Base-by-base conservation (phyloP, 1,140 invertebrate species). In the Laupala kohalensis region DNA sequence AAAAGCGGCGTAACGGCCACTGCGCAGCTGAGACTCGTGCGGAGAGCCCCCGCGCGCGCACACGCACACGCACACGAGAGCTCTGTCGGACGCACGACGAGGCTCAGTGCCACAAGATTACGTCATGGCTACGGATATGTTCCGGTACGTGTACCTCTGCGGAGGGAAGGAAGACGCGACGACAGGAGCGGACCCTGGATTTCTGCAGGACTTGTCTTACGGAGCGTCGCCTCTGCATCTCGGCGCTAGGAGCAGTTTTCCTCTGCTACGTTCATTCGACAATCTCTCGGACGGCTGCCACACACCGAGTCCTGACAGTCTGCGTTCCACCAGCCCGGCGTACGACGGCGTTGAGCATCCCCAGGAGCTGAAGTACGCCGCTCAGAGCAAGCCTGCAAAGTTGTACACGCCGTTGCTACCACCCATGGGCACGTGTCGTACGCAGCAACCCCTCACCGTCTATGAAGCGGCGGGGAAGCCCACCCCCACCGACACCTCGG, bases 271-370 rank as follows among this genome's bases (percentile, higher is more conserved):
- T 5, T 19, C 69, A 0, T 68, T 72, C 71, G 71, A 72, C 23
- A 68, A 68, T 23, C 71, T 72, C 24, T 72, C 71, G 73, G 85
- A 86, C 78, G 85, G 85, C 25, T 87, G 85, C 82, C 83, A 86
- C 74, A 86, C 85, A 4, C 85, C 86, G 0, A 86, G 84, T 74
- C 85, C 86, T 3, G 81, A 85, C 3, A 86, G 85, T 74, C 76
- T 84, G 71, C 79, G 86, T n/a, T 87, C 82, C 4, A 77, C 84
- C 62, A 86, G 84, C 75, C 85, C 85, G 4, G 64, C 65, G 24
- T 74, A 70, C n/a, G 70, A 71, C 25, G 29, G 62, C 24, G 63
- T 62, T n/a, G 64, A 70, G 25, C 30, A 25, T 5, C 24, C 28
- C 15, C 25, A 13, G 25, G 19, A 71, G 12, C 19, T 25, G 0